A percentile compares a stretch with the other conserved stretches of the same genome.
Evolutionary conservation across 2,113 vertebrate species (phyloP).

Genomic region (Anguilla rostrata): DNA sequence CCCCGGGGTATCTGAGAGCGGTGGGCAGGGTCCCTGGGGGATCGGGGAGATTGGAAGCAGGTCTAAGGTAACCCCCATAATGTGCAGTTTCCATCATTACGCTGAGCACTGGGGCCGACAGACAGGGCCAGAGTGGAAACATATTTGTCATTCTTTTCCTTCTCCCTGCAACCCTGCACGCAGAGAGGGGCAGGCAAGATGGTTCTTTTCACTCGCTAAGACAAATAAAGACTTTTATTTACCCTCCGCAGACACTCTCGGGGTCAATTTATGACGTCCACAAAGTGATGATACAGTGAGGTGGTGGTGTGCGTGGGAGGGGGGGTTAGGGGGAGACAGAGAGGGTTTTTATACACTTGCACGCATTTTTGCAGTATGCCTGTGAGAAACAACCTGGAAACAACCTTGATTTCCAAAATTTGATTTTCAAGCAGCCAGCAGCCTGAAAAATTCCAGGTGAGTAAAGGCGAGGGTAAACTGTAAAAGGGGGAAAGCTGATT

Average conservation of each 20-base stretch:
- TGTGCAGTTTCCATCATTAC: constrained; percentile 39
- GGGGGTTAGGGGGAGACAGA: not conserved
- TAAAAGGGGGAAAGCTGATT: constrained; percentile 54
- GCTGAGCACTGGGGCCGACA: constrained; percentile 19
- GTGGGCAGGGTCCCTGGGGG: constrained; percentile 14
- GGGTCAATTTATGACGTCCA: constrained; percentile 46
- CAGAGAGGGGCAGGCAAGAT: constrained; percentile 25
- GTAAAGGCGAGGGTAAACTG: constrained; percentile 52
- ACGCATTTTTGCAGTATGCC: constrained; percentile 43
- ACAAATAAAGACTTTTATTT: constrained; percentile 34
- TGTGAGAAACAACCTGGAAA: constrained; percentile 51
- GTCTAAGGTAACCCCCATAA: constrained; percentile 28
- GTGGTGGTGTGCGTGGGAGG: not conserved
- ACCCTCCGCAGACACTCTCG: constrained; percentile 34
- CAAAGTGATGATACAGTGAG: constrained; percentile 33
- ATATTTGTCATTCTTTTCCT: constrained; percentile 50
- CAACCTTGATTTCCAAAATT: constrained; percentile 52
- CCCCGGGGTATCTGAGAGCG: not conserved
- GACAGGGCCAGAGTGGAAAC: constrained; percentile 43
- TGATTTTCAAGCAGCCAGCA: constrained; percentile 62
- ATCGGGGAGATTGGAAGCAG: constrained; percentile 23
- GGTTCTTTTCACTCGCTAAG: constrained; percentile 22
- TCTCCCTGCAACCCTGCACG: constrained; percentile 29
- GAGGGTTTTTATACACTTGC: constrained; percentile 62
- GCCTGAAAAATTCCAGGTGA: constrained; percentile 68